Percentiles rank a stretch among this genome's conserved stretches.
Conservation (phyloP, 2,113 vertebrate genomes). For the Petaurus breviceps region DNA sequence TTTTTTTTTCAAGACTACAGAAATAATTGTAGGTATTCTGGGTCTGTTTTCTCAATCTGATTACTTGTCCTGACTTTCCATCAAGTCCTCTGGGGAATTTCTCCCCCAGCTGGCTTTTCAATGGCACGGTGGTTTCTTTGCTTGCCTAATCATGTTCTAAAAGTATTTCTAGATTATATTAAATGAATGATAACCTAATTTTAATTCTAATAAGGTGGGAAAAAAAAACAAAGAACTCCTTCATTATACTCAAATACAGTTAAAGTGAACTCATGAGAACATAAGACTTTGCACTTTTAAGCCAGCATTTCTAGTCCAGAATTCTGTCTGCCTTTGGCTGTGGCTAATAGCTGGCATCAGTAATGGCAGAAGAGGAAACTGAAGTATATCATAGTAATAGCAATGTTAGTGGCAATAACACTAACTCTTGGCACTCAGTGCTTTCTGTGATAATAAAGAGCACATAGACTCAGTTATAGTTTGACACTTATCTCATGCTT, state of each 20-base stretch:
- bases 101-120: constrained; percentile 47
- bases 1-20: not conserved
- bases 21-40: constrained; percentile 37
- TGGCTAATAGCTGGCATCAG: not conserved
- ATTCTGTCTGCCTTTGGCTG: not conserved
- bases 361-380: not conserved
- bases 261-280: not conserved
- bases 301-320: not conserved
- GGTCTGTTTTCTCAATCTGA: constrained; percentile 43
- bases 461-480: not conserved
- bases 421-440: not conserved
- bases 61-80: constrained; percentile 55
- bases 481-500: not conserved
- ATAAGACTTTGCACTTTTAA: not conserved
- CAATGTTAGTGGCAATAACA: not conserved
- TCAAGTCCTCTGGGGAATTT: constrained; percentile 59
- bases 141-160: not conserved
- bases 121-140: constrained; percentile 17
- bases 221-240: not conserved
- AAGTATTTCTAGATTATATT: not conserved
- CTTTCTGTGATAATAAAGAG: not conserved
- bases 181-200: constrained; percentile 4
- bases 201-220: not conserved
- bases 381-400: not conserved
- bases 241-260: not conserved